Conservation (phyloP, 1,140 invertebrate genomes). For the Odontomachus brunneus region DNA sequence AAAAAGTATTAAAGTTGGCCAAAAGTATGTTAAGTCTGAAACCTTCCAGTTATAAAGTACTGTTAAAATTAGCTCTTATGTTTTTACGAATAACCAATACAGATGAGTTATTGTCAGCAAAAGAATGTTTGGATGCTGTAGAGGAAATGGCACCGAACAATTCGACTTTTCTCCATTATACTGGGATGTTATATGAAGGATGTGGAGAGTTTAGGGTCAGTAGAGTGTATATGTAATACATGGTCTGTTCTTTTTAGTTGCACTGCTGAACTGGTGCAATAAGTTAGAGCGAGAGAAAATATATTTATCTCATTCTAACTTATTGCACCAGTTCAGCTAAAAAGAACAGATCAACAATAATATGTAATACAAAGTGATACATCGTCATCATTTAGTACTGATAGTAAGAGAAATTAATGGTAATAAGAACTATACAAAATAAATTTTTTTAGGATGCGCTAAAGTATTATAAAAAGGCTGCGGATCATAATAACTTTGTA, state of each 20-base stretch:
- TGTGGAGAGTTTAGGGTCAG: conserved; percentile 12
- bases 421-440: background rate
- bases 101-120: background rate
- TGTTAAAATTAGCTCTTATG: background rate
- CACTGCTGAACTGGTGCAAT: too few relatives aligned
- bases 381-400: background rate
- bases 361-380: background rate
- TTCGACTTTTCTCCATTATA: conserved; percentile 8
- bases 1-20: background rate
- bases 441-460: conserved; percentile 25
- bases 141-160: background rate
- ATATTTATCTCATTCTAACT: too few relatives aligned
- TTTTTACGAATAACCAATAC: background rate
- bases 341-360: too few relatives aligned
- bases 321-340: too few relatives aligned
- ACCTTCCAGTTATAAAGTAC: background rate
- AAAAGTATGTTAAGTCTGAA: background rate
- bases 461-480: conserved; percentile 29
- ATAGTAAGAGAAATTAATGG: background rate
- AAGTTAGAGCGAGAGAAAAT: too few relatives aligned
- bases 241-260: too few relatives aligned
- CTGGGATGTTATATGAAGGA: background rate
- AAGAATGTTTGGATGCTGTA: conserved; percentile 15
- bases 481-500: conserved; percentile 23
- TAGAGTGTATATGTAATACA: too few relatives aligned